Evolutionary conservation across 2,113 vertebrate genomes (phyloP), one percentile per base, ranked within the genome.

Genomic region (Puntigrus tetrazona): DNA sequence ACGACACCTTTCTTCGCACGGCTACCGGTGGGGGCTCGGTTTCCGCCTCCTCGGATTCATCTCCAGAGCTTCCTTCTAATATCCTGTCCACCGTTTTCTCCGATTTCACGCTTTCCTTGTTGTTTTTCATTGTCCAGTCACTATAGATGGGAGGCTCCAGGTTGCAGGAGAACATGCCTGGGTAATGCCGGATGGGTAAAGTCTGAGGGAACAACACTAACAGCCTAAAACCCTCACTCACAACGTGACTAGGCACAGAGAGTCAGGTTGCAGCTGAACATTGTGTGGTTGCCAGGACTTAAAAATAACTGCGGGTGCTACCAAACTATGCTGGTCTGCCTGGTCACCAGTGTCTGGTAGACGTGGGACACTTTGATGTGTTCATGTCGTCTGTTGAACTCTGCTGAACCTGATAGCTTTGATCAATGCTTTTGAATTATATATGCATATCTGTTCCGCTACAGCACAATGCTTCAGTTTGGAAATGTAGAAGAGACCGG

Each of bases 231-330:
- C 94, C 93, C 36, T 80, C 81, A 95, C 95, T 95, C 93, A 94
- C 92, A 76, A 91, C 87, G 92, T 93, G 94, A 94, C 94, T 96
- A 94, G 95, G 94, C 95, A 95, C 93, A 96, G 88, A 94, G 95
- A 93, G 95, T 98, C 95, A 57, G 90, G 93, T 98, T 99, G 95
- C 97, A 96, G 95, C 94, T 95, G 95, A 93, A 96, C 95, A 95
- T 93, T 95, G 95, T 94, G 94, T 92, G 91, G 91, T 90, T 90
- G 94, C 95, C 94, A 94, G 91, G 67, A n/a, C 79, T 95, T 98
- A 98, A 96, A 95, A 97, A 97, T 99, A 98, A 95, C 88, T 87
- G 84, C 9, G 13, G 52, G 52, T 57, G 55, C 92, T 93, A 90
- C 87, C 87, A 25, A 74, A 63, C 75, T 47, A 79, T 80, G 94